Conservation (phyloP, 2,113 vertebrate species). For the Poecilia latipinna region DNA sequence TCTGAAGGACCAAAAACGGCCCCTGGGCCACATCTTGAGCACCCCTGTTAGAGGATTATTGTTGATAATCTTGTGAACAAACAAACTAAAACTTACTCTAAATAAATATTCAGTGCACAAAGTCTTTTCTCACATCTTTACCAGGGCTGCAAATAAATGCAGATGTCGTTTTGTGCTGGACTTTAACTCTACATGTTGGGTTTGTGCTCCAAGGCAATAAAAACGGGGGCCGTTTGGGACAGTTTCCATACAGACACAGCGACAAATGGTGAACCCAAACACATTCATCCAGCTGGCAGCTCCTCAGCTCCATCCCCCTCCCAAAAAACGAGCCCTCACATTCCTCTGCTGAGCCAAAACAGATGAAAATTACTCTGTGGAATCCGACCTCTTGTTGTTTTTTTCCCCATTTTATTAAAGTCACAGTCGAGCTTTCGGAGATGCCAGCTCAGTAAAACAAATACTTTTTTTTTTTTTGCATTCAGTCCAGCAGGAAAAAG, state of each 20-base stretch:
- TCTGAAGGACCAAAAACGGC: too few relatives aligned
- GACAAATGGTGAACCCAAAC: slow-evolving; percentile 61
- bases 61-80: too few relatives aligned
- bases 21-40: too few relatives aligned
- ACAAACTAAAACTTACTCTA: too few relatives aligned
- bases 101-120: too few relatives aligned
- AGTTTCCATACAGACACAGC: slow-evolving; percentile 69
- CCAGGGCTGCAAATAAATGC: background rate
- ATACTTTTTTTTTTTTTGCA: slow-evolving; percentile 13
- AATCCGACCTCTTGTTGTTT: slow-evolving; percentile 22
- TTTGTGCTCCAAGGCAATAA: slow-evolving; percentile 22
- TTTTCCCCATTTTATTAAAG: background rate
- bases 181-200: background rate
- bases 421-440: slow-evolving; percentile 22
- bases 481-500: slow-evolving; percentile 22
- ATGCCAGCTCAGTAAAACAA: slow-evolving; percentile 50
- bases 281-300: slow-evolving; percentile 63
- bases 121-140: background rate
- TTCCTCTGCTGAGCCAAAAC: slow-evolving; percentile 49
- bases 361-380: slow-evolving; percentile 48
- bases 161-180: background rate
- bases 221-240: background rate
- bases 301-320: slow-evolving; percentile 45
- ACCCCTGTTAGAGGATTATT: too few relatives aligned
- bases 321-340: slow-evolving; percentile 34